A percentile compares a stretch with the other conserved stretches of the same genome.
These are phyloP conservation scores for Theristus sp. DNA, from an alignment of 2,888 invertebrate genomes.

Conservation along the genomic window DNA sequence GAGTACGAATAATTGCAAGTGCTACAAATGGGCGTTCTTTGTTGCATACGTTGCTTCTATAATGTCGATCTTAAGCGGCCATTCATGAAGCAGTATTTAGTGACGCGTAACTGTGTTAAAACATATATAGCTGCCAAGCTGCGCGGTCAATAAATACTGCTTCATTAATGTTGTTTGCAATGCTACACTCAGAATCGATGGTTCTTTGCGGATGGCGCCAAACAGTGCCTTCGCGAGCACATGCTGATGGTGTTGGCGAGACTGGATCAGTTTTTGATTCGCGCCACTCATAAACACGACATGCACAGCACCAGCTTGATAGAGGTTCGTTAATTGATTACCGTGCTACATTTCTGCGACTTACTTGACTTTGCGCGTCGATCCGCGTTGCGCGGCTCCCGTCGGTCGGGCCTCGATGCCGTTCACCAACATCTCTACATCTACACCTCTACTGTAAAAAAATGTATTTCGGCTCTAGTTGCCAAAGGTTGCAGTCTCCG, in stretches of 20 bases:
- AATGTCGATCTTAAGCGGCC: too few relatives aligned
- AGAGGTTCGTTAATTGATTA: slow-evolving; percentile 40
- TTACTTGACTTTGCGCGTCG: slow-evolving; percentile 78
- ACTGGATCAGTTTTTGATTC: slow-evolving; percentile 62
- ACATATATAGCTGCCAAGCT: too few relatives aligned
- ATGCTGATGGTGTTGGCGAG: slow-evolving; percentile 77
- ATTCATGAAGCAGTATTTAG: too few relatives aligned
- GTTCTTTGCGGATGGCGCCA: slow-evolving; percentile 37
- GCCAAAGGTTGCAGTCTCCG: too few relatives aligned
- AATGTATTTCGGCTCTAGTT: too few relatives aligned
- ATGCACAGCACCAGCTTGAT: not conserved
- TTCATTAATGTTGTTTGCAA: too few relatives aligned
- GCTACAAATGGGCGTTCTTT: too few relatives aligned
- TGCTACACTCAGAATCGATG: not conserved
- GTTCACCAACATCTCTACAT: slow-evolving; percentile 48
- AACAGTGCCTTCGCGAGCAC: slow-evolving; percentile 59
- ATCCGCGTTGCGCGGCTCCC: slow-evolving; percentile 67
- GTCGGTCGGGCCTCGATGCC: slow-evolving; percentile 67
- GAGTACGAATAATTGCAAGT: too few relatives aligned
- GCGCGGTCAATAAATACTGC: too few relatives aligned
- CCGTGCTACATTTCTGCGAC: too few relatives aligned
- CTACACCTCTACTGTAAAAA: not conserved
- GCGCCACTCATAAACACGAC: slow-evolving; percentile 51
- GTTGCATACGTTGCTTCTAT: too few relatives aligned
- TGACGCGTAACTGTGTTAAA: too few relatives aligned